Evolutionary conservation across 1,140 invertebrate genomes (phyloP), one percentile per base, ranked within the genome.

Genomic region (Orchesella cincta): DNA sequence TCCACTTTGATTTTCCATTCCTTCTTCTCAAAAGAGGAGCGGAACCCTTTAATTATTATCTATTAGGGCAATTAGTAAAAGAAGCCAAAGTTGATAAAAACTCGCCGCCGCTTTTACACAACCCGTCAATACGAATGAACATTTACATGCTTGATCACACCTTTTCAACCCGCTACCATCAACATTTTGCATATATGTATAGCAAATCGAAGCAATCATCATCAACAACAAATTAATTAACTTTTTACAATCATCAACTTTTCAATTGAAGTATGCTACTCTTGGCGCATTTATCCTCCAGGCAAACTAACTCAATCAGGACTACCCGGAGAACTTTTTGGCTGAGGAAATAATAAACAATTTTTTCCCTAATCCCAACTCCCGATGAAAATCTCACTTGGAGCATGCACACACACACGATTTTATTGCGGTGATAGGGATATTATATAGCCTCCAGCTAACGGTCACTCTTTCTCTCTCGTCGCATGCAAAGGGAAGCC

Each of bases 11-110:
- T 31, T 67, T 31, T 67, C n/a, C n/a, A n/a, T n/a, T n/a, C n/a
- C n/a, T 57, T 57, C 14, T 23, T 18, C 23, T 57, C n/a, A 3
- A 23, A 23, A 57, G 26, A 16, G n/a, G 62, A 67, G 62, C 62
- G 62, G 54, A 67, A 67, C 76, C 75, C 76, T 77, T 77, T 80
- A 80, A 80, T 80, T 80, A 80, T 77, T 77, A 73, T 73, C 73
- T 75, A 80, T 80, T 80, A 80, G 79, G 79, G 79, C 79, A 80
- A 80, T 80, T 80, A 80, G 76, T 64, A 57, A 14, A 46, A 28
- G 76, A 51, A 75, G 73, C 75, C 74, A 75, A n/a, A n/a, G n/a
- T n/a, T n/a, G n/a, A n/a, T n/a, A n/a, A n/a, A n/a, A n/a, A n/a
- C n/a, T n/a, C n/a, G n/a, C n/a, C n/a, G n/a, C n/a, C n/a, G n/a